A percentile compares a stretch with the other conserved stretches of the same genome.
These are phyloP conservation scores for Junonia oenone DNA, from an alignment of 2,888 invertebrate genomes.

Conservation along the genomic window DNA sequence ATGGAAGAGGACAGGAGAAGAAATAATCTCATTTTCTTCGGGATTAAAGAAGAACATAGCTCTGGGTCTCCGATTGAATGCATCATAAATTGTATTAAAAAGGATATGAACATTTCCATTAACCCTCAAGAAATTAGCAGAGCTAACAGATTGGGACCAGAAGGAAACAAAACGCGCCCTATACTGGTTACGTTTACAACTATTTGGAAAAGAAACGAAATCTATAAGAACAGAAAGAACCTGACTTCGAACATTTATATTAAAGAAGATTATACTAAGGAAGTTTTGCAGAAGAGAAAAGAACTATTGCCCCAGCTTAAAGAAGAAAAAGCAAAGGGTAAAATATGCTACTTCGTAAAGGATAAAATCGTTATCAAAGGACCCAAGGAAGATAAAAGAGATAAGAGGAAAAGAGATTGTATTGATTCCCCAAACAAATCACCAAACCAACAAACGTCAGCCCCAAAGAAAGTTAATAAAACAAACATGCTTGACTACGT, in stretches of 20 bases:
- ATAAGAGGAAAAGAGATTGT: slow-evolving; percentile 31
- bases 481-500: too few relatives aligned
- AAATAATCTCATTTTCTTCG: slow-evolving; percentile 17
- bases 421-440: neutral
- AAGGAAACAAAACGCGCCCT: slow-evolving; percentile 3
- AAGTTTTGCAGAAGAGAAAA: slow-evolving; percentile 22
- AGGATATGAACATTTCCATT: neutral
- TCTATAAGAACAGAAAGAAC: too few relatives aligned
- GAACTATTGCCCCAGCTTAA: slow-evolving; percentile 20
- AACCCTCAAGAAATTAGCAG: slow-evolving; percentile 6
- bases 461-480: too few relatives aligned
- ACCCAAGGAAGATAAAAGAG: slow-evolving; percentile 4
- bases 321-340: slow-evolving; percentile 17
- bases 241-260: too few relatives aligned
- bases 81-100: neutral
- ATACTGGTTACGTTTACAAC: too few relatives aligned
- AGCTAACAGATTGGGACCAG: neutral
- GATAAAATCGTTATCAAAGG: slow-evolving; percentile 11
- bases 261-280: too few relatives aligned
- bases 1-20: slow-evolving; percentile 11
- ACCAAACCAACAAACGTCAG: neutral
- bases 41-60: neutral
- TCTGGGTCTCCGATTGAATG: neutral
- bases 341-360: slow-evolving; percentile 7
- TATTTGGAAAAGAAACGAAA: too few relatives aligned